Evolutionary conservation across 2,113 vertebrate genomes (phyloP), one percentile per base, ranked within the genome.

Genomic region (Hyperoodon ampullatus): DNA sequence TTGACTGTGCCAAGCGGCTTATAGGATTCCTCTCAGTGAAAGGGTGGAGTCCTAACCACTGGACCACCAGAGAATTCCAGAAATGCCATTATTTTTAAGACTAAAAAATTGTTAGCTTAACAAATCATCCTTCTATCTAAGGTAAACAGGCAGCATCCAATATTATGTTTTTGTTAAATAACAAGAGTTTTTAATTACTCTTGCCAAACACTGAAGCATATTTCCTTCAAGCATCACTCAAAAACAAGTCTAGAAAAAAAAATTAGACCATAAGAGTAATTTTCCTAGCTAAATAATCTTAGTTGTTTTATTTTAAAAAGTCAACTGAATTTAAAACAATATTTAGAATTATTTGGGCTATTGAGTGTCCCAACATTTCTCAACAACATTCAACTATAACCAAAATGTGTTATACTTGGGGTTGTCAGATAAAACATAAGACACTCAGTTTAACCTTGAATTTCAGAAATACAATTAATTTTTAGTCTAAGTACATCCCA

Each of bases 171-270:
- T 71, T 70, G 24, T 70, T 68, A 85, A 83, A 24, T 42, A 94
- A 53, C 68, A 86, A 53, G 19, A 78, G 13, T 84, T 84, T 44
- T 86, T 15, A 78, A 78, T 86, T 80, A 63, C 28, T 78, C 39
- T 80, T 86, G 42, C 42, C 63, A 91, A 86, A 80, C 23, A 95
- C 0, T 78, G 33, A 85, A 61, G 13, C 26, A 70, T 53, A 91
- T 70, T 91, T 91, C 47, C 61, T 77, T 77, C n/a, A 60, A 70
- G 33, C 61, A 85, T 85, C 88, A 95, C 39, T 61, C 24, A 68
- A 86, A 91, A 86, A 85, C n/a, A 39, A 70, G 33, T 85, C 39
- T 47, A 68, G 16, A 85, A 95, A 60, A 90, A 88, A 68, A 95
- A 77, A 77, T 42, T 28, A 75, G 12, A 47, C 24, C 11, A 33